Evolutionary conservation across 2,888 invertebrate genomes (phyloP).

Genomic region (Dasypogon diadema): DNA sequence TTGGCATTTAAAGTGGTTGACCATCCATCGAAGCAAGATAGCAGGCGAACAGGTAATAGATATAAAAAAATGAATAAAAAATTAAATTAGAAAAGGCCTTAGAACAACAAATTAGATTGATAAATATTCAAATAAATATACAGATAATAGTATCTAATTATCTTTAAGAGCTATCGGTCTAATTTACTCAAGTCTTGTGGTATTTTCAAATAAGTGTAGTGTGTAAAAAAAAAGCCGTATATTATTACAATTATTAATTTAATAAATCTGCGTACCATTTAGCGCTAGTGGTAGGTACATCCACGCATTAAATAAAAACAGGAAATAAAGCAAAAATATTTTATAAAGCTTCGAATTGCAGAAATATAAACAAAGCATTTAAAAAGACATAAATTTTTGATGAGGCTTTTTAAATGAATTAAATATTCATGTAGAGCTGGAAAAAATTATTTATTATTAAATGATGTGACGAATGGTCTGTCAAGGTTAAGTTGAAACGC

Average conservation of each 20-base stretch:
- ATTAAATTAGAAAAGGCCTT: slow-evolving; percentile 57
- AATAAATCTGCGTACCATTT: background rate
- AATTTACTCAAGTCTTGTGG: background rate
- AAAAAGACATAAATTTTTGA: slow-evolving; percentile 36
- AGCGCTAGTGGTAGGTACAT: slow-evolving; percentile 6
- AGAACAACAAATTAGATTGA: slow-evolving; percentile 9
- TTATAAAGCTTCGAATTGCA: slow-evolving; percentile 32
- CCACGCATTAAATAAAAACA: slow-evolving; percentile 30
- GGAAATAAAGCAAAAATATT: slow-evolving; percentile 35
- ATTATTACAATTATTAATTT: background rate
- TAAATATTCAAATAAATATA: slow-evolving; percentile 38
- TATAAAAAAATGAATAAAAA: slow-evolving; percentile 63
- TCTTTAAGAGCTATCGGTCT: slow-evolving; percentile 10
- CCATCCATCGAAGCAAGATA: slow-evolving; percentile 67
- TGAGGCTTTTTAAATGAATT: slow-evolving; percentile 30
- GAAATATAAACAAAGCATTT: slow-evolving; percentile 36
- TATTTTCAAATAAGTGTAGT: background rate
- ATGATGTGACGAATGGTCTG: slow-evolving; percentile 21
- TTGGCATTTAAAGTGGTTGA: slow-evolving; percentile 58
- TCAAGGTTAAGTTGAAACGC: background rate
- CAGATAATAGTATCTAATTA: background rate
- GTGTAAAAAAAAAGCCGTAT: background rate
- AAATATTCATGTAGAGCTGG: slow-evolving; percentile 27
- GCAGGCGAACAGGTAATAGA: slow-evolving; percentile 67
- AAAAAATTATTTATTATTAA: slow-evolving; percentile 39